Evolutionary conservation across 2,113 vertebrate species (phyloP), one percentile per base, ranked within the genome.

Genomic region (Myotis yumanensis): DNA sequence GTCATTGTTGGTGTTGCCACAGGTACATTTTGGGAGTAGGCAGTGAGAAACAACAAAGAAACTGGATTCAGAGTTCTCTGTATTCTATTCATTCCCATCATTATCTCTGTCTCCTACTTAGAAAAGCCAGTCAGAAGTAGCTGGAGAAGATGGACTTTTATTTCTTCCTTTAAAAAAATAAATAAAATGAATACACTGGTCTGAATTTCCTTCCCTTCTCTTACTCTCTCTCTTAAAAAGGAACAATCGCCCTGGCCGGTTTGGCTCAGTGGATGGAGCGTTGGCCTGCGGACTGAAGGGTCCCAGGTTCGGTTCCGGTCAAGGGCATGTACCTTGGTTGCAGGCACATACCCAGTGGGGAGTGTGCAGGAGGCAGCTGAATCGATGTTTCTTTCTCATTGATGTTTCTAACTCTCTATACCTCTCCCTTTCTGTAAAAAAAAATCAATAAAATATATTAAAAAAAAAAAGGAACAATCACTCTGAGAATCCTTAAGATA

Each of bases 121-220:
- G 90, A 59, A 96, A 95, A 94, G 0, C 62, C 94, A 95, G 25
- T 91, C 40, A 66, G 81, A 89, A 86, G 28, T 75, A 75, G 54
- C 75, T 93, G 88, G 51, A 89, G 79, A 92, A 81, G 87, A 37
- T 59, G n/a, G 48, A 35, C 69, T 97, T 97, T 97, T 96, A 96
- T 94, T 97, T 96, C 82, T 95, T 92, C 57, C 73, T 93, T 22
- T 87, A 95, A 95, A 94, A 64, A 91, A 96, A 95, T 48, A 95
- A 95, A 97, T 83, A 96, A 96, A 94, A 52, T 37, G 35, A 54
- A 84, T 43, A 81, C 16, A 96, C 11, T 81, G 59, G 62, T 71
- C 79, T 83, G 51, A 64, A 46, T 88, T 92, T 73, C 54, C 90
- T 80, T 76, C 35, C 85, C 57, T 62, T 87, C 73, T 68, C 46